Evolutionary conservation across 2,113 vertebrate genomes (phyloP).

Genomic region (Theristicus caerulescens): DNA sequence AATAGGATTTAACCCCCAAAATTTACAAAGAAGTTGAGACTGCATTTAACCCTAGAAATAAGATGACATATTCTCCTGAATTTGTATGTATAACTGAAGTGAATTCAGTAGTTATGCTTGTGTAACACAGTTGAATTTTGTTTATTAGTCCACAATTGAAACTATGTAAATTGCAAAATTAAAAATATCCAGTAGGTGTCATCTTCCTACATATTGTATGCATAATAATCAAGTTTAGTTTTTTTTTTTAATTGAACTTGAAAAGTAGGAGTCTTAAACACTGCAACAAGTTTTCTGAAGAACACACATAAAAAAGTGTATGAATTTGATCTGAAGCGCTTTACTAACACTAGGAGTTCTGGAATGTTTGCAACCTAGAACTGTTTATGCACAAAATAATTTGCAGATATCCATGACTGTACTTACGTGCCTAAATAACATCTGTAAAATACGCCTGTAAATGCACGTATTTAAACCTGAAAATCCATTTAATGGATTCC

Average conservation of each 20-base stretch:
- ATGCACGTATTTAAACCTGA: background rate
- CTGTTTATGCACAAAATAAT: background rate
- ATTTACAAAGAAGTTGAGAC: background rate
- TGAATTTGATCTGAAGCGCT: background rate
- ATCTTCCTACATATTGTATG: background rate
- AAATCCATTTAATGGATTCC: background rate
- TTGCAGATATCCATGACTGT: background rate
- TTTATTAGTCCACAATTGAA: background rate
- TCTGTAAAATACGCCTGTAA: background rate
- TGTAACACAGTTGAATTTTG: background rate
- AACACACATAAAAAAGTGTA: background rate
- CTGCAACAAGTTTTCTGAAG: background rate
- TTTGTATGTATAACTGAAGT: background rate
- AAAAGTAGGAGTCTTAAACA: background rate
- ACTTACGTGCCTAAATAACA: background rate
- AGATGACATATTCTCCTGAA: background rate
- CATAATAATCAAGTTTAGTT: background rate
- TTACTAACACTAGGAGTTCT: background rate
- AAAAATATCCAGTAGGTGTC: slow-evolving; percentile 25
- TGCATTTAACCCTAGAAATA: background rate
- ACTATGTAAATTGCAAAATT: background rate
- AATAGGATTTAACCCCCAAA: background rate
- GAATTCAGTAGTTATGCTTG: background rate
- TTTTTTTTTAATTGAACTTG: background rate
- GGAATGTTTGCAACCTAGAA: background rate